phyloP scores from a whole-genome alignment of 2,113 vertebrate species.

The Casuarius casuarius region DNA sequence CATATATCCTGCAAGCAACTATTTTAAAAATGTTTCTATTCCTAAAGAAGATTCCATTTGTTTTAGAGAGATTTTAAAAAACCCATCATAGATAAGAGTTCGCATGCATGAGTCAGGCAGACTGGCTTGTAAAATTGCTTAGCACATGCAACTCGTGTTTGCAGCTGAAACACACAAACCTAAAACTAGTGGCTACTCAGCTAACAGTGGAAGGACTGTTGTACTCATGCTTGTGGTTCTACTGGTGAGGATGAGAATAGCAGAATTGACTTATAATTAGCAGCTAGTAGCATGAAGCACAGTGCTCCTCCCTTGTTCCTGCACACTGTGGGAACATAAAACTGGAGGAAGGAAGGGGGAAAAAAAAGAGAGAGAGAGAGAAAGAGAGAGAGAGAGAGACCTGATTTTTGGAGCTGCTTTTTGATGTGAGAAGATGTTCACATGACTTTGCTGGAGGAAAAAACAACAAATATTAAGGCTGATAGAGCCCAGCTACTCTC shows the following conservation, averaged over 20 bases:
- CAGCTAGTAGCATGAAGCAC: neutral
- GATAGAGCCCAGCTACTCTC: neutral
- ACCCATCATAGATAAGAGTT: neutral
- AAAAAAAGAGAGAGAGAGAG: neutral
- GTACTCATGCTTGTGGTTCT: neutral
- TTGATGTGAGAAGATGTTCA: neutral
- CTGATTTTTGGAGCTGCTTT: neutral
- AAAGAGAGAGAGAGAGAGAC: neutral
- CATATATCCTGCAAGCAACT: neutral
- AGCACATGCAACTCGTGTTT: neutral
- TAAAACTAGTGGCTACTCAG: neutral
- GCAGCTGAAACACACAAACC: neutral
- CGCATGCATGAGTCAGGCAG: neutral
- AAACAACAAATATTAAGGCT: slow-evolving; percentile 1
- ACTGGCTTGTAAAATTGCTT: neutral
- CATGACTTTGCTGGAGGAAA: neutral
- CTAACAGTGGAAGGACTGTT: neutral
- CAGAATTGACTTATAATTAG: neutral
- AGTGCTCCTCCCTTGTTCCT: neutral
- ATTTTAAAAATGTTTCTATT: neutral
- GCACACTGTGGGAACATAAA: neutral
- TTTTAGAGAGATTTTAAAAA: neutral
- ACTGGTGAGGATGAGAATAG: neutral
- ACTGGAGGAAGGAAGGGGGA: neutral
- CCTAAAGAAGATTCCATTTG: neutral